Percentiles rank a stretch among this genome's conserved stretches.
Evolutionary conservation across 2,888 invertebrate species (phyloP).

Genomic region (Cosmia trapezina): DNA sequence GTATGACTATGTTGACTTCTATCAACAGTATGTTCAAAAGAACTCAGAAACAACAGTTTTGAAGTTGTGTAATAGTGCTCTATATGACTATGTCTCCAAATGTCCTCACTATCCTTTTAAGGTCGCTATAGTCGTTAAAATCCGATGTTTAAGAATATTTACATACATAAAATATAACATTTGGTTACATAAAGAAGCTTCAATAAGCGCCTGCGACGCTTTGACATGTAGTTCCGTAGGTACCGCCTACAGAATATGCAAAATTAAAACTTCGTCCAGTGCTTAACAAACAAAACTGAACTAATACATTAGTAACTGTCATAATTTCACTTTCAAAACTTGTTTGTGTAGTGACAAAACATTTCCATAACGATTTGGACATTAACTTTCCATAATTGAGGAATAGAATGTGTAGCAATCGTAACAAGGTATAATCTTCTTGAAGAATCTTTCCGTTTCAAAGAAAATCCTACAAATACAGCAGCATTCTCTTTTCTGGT

Average conservation of each 20-base stretch:
- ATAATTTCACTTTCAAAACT: conserved; percentile 61
- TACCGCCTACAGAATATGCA: conserved; percentile 47
- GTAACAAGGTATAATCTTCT: not conserved
- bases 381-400: conserved; percentile 45
- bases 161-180: not conserved
- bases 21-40: not conserved
- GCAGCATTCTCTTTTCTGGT: too few relatives aligned
- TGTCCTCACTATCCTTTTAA: not conserved
- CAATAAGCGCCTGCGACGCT: not conserved
- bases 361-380: conserved; percentile 38
- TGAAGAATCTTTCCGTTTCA: too few relatives aligned
- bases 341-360: conserved; percentile 54
- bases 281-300: conserved; percentile 46
- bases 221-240: not conserved
- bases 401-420: conserved; percentile 20
- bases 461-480: too few relatives aligned
- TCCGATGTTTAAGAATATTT: not conserved
- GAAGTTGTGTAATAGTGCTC: not conserved
- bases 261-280: conserved; percentile 33
- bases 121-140: not conserved
- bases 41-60: not conserved
- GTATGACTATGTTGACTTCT: too few relatives aligned
- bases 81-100: not conserved
- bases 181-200: conserved; percentile 10
- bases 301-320: conserved; percentile 46